These are phyloP conservation scores for Congeria kusceri DNA, from an alignment of 2,888 invertebrate species.

Conservation along the genomic window DNA sequence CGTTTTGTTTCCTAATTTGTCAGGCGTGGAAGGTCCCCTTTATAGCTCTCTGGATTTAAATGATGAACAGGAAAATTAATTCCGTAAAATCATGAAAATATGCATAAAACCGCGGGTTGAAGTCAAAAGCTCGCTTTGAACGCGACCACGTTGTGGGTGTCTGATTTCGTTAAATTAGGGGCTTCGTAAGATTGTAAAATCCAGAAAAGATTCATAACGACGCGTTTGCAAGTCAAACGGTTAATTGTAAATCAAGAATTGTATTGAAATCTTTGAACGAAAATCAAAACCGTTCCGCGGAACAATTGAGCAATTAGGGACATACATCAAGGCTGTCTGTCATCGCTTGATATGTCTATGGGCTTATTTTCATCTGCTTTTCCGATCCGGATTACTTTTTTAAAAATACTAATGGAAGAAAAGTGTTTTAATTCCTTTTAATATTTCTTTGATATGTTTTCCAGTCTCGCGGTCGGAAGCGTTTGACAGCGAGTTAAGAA, in stretches of 20 bases:
- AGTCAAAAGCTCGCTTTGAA: conserved; percentile 30
- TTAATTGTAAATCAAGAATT: conserved; percentile 49
- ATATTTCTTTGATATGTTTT: conserved; percentile 36
- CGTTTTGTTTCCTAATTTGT: conserved; percentile 35
- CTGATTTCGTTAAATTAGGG: conserved; percentile 53
- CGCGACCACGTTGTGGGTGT: conserved; percentile 37
- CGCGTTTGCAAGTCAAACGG: conserved; percentile 25
- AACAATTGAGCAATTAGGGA: conserved; percentile 58
- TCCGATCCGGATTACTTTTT: conserved; percentile 36
- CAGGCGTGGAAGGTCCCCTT: conserved; percentile 9
- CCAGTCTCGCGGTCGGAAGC: conserved; percentile 15
- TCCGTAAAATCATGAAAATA: conserved; percentile 46
- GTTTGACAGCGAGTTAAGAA: background rate
- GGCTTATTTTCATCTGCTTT: conserved; percentile 39
- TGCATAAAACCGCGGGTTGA: conserved; percentile 60
- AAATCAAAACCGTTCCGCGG: conserved; percentile 52
- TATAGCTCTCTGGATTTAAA: conserved; percentile 25
- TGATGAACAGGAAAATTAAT: conserved; percentile 42
- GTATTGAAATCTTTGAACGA: conserved; percentile 34
- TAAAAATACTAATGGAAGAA: conserved; percentile 37
- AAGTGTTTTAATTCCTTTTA: conserved; percentile 35
- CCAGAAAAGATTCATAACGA: conserved; percentile 42
- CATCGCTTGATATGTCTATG: conserved; percentile 45
- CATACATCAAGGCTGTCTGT: conserved; percentile 59
- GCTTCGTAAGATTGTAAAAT: conserved; percentile 41